phyloP scores from a whole-genome alignment of 1,140 invertebrate genomes.

The Mamestra configurata region DNA sequence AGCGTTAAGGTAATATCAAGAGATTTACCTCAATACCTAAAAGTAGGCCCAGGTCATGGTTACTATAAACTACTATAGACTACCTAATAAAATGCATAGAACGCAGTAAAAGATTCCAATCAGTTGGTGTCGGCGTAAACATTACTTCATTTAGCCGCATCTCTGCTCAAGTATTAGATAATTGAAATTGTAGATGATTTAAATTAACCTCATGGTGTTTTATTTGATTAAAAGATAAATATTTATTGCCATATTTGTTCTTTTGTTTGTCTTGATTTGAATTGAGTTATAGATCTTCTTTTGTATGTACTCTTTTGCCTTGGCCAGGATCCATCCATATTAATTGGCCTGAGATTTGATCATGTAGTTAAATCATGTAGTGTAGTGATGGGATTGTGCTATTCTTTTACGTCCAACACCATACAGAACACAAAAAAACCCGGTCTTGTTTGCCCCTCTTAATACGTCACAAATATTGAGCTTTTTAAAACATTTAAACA shows the following conservation, averaged over 20 bases:
- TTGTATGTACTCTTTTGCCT: too few species aligned
- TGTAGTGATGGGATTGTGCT: too few species aligned
- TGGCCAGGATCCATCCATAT: too few species aligned
- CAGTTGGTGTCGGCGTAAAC: not conserved
- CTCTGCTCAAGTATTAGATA: not conserved
- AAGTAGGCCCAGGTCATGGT: slow-evolving; percentile 23
- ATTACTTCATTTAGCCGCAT: not conserved
- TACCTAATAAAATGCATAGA: slow-evolving; percentile 24
- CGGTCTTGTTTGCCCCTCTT: too few species aligned
- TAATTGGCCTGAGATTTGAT: too few species aligned
- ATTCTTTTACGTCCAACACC: too few species aligned
- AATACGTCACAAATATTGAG: too few species aligned
- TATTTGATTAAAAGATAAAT: slow-evolving; percentile 29
- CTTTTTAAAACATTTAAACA: too few species aligned
- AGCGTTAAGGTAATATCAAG: slow-evolving; percentile 43
- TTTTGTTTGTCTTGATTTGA: slow-evolving; percentile 13
- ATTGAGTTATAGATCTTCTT: slow-evolving; percentile 31
- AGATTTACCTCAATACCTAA: slow-evolving; percentile 57
- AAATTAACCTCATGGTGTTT: not conserved
- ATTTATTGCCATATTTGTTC: slow-evolving; percentile 16
- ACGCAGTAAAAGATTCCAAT: slow-evolving; percentile 20
- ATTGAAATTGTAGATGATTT: slow-evolving; percentile 18
- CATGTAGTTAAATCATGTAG: too few species aligned
- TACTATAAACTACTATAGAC: slow-evolving; percentile 12
- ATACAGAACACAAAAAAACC: too few species aligned